Evolutionary conservation across 2,797 vertebrate species (phyloP).

Genomic region (Etheostoma perlongum): DNA sequence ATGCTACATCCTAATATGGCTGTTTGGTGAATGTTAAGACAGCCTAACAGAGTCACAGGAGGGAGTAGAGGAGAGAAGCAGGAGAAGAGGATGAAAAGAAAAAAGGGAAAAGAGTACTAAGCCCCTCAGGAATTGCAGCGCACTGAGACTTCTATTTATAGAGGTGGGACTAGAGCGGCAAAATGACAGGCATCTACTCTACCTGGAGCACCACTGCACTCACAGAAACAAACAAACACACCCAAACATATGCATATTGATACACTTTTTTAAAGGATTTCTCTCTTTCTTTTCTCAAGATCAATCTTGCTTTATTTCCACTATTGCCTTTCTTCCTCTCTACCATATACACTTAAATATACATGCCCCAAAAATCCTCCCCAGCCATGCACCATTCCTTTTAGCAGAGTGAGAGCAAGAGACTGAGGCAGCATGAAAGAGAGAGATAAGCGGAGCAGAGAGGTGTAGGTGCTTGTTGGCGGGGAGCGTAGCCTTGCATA

Average conservation of each 20-base stretch:
- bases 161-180: constrained; percentile 70
- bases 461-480: constrained; percentile 20
- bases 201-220: constrained; percentile 60
- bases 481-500: constrained; percentile 13
- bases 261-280: constrained; percentile 42
- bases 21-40: constrained; percentile 64
- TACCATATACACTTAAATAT: constrained; percentile 1
- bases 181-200: constrained; percentile 73
- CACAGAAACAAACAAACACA: constrained; percentile 57
- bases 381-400: not conserved
- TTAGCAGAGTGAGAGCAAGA: constrained; percentile 2
- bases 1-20: constrained; percentile 45
- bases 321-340: constrained; percentile 1
- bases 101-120: constrained; percentile 58
- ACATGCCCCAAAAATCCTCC: constrained; percentile 21
- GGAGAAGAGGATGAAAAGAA: constrained; percentile 37
- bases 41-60: constrained; percentile 45
- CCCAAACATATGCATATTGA: constrained; percentile 48
- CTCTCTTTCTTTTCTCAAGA: not conserved
- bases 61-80: constrained; percentile 30
- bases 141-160: constrained; percentile 79
- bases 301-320: not conserved
- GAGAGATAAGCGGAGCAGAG: constrained; percentile 1
- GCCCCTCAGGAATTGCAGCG: constrained; percentile 66
- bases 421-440: constrained; percentile 3